A percentile compares a stretch with the other conserved stretches of the same genome.
phyloP scores from a whole-genome alignment of 1,140 invertebrate genomes.

The Pseudomyrmex concolor region DNA sequence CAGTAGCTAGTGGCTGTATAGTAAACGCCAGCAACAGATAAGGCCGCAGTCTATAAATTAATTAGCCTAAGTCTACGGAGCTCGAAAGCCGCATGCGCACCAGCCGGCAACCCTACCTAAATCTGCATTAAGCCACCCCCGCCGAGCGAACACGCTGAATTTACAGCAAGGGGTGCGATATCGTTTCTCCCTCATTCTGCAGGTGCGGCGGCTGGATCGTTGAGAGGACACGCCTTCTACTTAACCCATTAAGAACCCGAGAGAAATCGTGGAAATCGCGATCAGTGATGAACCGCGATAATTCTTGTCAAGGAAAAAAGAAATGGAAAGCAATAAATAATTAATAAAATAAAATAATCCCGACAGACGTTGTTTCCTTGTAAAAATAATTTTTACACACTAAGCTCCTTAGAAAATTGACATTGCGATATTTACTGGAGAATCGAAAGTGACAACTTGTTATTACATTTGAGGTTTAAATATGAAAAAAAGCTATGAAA shows the following conservation, averaged over 20 bases:
- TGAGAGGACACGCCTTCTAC: slow-evolving; percentile 31
- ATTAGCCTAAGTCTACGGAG: slow-evolving; percentile 81
- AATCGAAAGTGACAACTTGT: too few species aligned
- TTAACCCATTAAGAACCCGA: slow-evolving; percentile 12
- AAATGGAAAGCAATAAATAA: too few species aligned
- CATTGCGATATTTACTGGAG: too few species aligned
- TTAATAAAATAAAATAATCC: too few species aligned
- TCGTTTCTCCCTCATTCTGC: slow-evolving; percentile 33
- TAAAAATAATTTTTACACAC: too few species aligned
- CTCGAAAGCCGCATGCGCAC: slow-evolving; percentile 77
- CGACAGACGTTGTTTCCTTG: too few species aligned
- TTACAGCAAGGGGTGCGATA: slow-evolving; percentile 67
- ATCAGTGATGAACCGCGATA: neutral
- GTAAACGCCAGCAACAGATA: slow-evolving; percentile 76
- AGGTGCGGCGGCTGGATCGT: slow-evolving; percentile 34
- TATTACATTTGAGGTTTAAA: too few species aligned
- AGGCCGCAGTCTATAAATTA: slow-evolving; percentile 82
- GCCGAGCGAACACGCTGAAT: slow-evolving; percentile 72
- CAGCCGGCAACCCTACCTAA: slow-evolving; percentile 74
- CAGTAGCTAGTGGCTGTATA: slow-evolving; percentile 24
- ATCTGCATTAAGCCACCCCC: slow-evolving; percentile 81
- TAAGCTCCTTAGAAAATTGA: too few species aligned
- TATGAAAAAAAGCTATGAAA: too few species aligned
- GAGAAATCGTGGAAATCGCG: neutral
- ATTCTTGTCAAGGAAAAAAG: neutral